Evolutionary conservation across 2,888 invertebrate genomes (phyloP), one percentile per base, ranked within the genome.

Genomic region (Drosophila barbarae): DNA sequence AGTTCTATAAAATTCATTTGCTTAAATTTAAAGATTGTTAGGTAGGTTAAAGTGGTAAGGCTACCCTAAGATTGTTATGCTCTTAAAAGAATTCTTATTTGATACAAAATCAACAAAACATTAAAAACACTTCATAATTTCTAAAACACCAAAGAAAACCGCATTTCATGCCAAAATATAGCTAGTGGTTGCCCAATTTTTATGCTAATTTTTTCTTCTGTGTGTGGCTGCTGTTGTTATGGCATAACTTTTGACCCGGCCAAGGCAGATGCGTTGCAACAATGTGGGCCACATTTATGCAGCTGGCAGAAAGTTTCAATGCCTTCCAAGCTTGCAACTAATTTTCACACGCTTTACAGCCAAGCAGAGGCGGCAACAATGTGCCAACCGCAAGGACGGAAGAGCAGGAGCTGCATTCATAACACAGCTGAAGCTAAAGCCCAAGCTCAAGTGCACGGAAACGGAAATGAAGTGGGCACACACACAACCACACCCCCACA

Each of bases 271-370:
- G 15, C 49, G 51, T 39, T 69, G 78, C 81, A 73, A 75, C 78
- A 72, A 46, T 68, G 77, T 81, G 44, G n/a, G 18, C 34, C 12
- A 30, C 47, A 60, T 46, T 58, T 55, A 30, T 50, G 58, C 21
- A 34, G 32, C 38, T 46, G 39, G 18, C n/a, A 12, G 57, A 50
- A 58, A 23, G 41, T 34, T 54, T 12, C 23, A 28, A 6, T 12
- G 52, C 36, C 41, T 15, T 10, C 13, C 6, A 18, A 30, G 39
- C 34, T 13, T 10, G 35, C 59, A 72, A 65, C 78, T 80, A 83
- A 79, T 80, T 80, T 80, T 53, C 80, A 9, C 30, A 73, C 73
- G 69, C 67, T 60, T 54, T 51, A 60, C 49, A 50, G 65, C 61
- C 69, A 51, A 59, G 68, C 74, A 67, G 59, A 61, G 67, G 47